phyloP scores from a whole-genome alignment of 2,113 vertebrate species.

The Dasyornis broadbenti region DNA sequence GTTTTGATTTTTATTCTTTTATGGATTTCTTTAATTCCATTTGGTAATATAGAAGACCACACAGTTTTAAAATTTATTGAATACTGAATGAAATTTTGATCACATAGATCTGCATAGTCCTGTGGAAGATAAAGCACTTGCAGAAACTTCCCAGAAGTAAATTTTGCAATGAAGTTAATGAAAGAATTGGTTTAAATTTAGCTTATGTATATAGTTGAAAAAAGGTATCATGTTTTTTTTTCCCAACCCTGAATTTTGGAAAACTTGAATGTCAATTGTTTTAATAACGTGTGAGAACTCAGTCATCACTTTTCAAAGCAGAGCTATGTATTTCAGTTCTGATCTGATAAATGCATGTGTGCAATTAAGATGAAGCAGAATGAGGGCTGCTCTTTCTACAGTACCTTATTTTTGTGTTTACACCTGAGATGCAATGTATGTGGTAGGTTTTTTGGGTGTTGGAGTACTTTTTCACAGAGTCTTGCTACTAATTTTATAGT shows the following conservation, averaged over 20 bases:
- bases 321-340: not conserved
- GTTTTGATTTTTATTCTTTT: not conserved
- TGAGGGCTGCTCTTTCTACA: not conserved
- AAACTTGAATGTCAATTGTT: not conserved
- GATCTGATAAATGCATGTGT: not conserved
- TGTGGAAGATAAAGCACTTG: not conserved
- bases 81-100: not conserved
- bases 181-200: not conserved
- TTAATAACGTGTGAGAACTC: not conserved
- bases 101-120: not conserved
- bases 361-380: not conserved
- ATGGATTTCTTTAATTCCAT: not conserved
- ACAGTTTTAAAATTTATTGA: not conserved
- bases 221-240: accelerated
- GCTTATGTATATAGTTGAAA: not conserved
- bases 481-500: not conserved
- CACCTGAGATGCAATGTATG: not conserved
- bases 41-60: not conserved
- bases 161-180: not conserved
- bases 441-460: not conserved
- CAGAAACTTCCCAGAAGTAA: not conserved
- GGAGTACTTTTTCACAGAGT: not conserved
- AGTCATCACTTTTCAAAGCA: not conserved
- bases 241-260: not conserved
- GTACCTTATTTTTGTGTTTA: not conserved